phyloP scores from a whole-genome alignment of 92 coral and sea anemone species.

The Zoanthus solanderi region DNA sequence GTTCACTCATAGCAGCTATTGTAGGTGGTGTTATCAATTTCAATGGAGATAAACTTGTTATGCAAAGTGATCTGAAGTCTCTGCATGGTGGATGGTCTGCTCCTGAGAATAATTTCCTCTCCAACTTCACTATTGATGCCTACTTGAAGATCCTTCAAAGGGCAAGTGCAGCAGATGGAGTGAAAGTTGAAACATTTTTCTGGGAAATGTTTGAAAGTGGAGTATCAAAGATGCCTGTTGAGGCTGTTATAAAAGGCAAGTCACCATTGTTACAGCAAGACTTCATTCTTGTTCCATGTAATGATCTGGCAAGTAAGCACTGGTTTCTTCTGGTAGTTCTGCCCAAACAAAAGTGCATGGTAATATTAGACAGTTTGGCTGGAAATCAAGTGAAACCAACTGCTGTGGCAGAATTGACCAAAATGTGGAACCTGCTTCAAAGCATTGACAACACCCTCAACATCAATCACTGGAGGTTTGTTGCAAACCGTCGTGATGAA shows the following conservation, averaged over 20 bases:
- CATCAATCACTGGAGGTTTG: conserved; percentile 19
- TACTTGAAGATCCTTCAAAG: conserved; percentile 35
- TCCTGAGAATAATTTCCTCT: conserved; percentile 20
- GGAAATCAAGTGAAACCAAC: conserved; percentile 17
- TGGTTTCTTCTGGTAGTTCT: conserved; percentile 38
- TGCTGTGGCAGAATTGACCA: background rate
- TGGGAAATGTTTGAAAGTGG: conserved; percentile 36
- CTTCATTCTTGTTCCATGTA: conserved; percentile 4
- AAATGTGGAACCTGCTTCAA: conserved; percentile 29
- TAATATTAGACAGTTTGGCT: conserved; percentile 20
- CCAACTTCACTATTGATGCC: conserved; percentile 38
- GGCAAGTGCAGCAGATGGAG: conserved; percentile 16
- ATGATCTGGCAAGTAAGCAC: background rate
- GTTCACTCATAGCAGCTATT: conserved; percentile 33
- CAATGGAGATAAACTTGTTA: conserved; percentile 13
- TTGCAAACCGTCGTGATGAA: conserved; percentile 11
- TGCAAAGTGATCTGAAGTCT: conserved; percentile 29
- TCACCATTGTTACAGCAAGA: conserved; percentile 24
- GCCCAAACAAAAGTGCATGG: conserved; percentile 18
- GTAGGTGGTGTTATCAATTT: conserved; percentile 26
- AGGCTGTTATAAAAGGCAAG: conserved; percentile 4
- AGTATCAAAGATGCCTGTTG: background rate
- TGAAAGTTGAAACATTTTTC: conserved; percentile 41
- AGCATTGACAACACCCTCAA: conserved; percentile 18
- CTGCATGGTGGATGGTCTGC: conserved; percentile 16